A percentile compares a stretch with the other conserved stretches of the same genome.
Conservation (phyloP, 2,888 invertebrate genomes). For the Pilophorus perplexus region DNA sequence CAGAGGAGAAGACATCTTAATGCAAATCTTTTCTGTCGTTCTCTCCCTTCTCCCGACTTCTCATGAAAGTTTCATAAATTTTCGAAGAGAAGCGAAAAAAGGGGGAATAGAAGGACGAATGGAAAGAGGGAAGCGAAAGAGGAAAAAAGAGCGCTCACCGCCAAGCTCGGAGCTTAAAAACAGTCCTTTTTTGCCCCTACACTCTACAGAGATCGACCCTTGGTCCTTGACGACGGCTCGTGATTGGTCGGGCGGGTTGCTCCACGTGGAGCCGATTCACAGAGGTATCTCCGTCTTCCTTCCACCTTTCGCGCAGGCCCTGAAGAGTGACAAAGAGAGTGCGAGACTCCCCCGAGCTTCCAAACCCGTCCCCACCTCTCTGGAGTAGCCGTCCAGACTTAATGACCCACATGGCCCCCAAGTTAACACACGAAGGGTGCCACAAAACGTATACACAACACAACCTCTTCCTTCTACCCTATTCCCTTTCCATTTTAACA, state of each 20-base stretch:
- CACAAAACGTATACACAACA: conserved; percentile 47
- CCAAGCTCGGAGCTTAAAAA: conserved; percentile 36
- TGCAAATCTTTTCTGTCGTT: conserved; percentile 31
- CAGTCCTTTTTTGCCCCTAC: conserved; percentile 34
- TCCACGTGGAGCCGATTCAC: conserved; percentile 44
- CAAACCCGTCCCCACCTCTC: conserved; percentile 27
- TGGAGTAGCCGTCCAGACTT: conserved; percentile 44
- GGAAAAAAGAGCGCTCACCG: conserved; percentile 23
- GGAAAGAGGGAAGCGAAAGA: neutral
- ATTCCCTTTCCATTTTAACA: neutral
- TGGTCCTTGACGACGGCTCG: conserved; percentile 9
- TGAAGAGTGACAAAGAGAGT: conserved; percentile 15
- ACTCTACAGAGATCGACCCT: no score
- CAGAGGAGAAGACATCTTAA: conserved; percentile 33
- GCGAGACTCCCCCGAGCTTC: conserved; percentile 30
- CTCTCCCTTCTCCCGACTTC: conserved; percentile 4
- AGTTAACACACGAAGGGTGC: conserved; percentile 47
- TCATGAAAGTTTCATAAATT: conserved; percentile 43
- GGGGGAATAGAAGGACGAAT: neutral
- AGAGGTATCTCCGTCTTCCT: conserved; percentile 5
- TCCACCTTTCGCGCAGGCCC: neutral
- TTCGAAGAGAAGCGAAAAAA: conserved; percentile 6
- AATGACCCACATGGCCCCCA: conserved; percentile 45
- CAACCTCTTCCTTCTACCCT: conserved; percentile 7
- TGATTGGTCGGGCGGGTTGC: conserved; percentile 38